Percentiles rank a stretch among this genome's conserved stretches.
Evolutionary conservation across 2,888 invertebrate genomes (phyloP).

Genomic region (Chydorus sphaericus): DNA sequence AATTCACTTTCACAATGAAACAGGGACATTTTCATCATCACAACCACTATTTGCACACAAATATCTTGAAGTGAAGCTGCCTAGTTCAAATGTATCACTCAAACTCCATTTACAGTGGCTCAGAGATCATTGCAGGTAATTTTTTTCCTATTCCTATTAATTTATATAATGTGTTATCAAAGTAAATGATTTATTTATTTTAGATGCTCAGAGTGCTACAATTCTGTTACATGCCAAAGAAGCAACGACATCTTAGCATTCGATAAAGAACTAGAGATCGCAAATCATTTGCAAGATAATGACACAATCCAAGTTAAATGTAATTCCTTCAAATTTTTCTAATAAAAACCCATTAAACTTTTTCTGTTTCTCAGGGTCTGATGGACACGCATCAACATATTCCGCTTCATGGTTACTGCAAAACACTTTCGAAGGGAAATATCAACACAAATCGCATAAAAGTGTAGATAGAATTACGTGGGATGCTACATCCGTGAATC

Average conservation of each 20-base stretch:
- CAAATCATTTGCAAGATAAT: constrained; percentile 15
- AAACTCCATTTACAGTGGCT: constrained; percentile 40
- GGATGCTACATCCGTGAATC: background rate
- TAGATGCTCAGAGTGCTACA: constrained; percentile 45
- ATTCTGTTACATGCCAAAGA: constrained; percentile 42
- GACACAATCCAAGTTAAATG: constrained; percentile 36
- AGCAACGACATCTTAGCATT: constrained; percentile 40
- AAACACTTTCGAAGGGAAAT: constrained; percentile 18
- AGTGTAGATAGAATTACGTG: background rate
- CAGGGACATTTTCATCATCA: too few species aligned
- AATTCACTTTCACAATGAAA: too few species aligned
- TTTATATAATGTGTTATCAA: constrained; percentile 9
- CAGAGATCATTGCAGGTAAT: constrained; percentile 43
- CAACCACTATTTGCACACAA: too few species aligned
- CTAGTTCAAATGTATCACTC: background rate
- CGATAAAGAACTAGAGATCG: constrained; percentile 23
- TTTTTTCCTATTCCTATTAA: constrained; percentile 9
- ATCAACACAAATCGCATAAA: background rate
- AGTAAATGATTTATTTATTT: background rate
- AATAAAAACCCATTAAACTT: background rate
- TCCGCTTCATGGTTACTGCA: constrained; percentile 33
- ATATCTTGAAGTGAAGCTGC: background rate
- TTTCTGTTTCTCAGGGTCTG: constrained; percentile 28
- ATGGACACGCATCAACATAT: constrained; percentile 40
- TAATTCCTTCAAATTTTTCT: constrained; percentile 29